Conservation (phyloP, 2,888 invertebrate species). For the Synergus laeviventris region DNA sequence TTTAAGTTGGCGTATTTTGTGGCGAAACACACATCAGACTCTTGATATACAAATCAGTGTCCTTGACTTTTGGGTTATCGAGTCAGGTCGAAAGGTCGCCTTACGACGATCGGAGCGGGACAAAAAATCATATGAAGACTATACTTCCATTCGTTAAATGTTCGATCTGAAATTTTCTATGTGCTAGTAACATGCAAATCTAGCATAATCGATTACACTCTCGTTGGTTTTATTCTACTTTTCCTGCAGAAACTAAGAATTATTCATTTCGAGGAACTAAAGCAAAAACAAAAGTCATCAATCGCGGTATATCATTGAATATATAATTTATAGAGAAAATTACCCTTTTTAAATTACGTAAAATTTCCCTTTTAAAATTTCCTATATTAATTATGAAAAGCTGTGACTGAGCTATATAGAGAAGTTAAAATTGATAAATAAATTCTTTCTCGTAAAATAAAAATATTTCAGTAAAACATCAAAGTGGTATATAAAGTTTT, state of each 20-base stretch:
- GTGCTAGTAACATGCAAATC: neutral
- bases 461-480: neutral
- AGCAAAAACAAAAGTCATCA: neutral
- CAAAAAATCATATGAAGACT: constrained; percentile 62
- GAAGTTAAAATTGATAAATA: neutral
- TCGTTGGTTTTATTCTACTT: constrained; percentile 13
- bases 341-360: neutral
- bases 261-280: neutral
- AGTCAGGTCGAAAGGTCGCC: constrained; percentile 60
- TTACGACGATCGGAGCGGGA: constrained; percentile 62
- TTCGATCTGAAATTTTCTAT: constrained; percentile 11
- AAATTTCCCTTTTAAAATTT: neutral
- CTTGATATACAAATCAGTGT: constrained; percentile 63
- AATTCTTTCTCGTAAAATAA: neutral
- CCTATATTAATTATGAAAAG: no score
- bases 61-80: constrained; percentile 74
- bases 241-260: constrained; percentile 6
- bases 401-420: no score
- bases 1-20: constrained; percentile 14
- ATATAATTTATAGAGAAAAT: neutral
- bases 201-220: constrained; percentile 35
- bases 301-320: neutral
- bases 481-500: neutral
- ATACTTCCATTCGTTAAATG: constrained; percentile 11
- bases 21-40: constrained; percentile 41